Conservation (phyloP, 2,113 vertebrate species). For the Holacanthus passer region DNA sequence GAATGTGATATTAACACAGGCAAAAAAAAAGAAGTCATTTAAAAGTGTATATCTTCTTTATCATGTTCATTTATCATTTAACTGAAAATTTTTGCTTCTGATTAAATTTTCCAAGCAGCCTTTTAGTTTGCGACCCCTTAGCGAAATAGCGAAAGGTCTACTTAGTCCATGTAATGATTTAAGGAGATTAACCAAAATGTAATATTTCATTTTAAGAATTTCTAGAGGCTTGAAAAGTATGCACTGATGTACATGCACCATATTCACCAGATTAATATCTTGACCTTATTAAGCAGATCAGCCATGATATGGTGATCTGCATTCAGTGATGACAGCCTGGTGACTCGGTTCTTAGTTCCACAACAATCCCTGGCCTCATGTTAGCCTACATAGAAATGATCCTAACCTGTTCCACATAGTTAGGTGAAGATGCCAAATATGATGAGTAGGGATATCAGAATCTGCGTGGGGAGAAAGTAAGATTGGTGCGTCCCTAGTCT, state of each 20-base stretch:
- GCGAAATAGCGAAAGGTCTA: background rate
- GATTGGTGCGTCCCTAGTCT: background rate
- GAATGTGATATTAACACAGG: background rate
- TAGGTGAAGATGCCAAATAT: background rate
- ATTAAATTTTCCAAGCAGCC: background rate
- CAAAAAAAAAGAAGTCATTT: background rate
- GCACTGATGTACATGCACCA: background rate
- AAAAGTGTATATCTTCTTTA: background rate
- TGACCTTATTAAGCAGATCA: background rate
- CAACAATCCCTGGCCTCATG: no score
- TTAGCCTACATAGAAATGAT: no score
- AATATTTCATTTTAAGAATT: no score
- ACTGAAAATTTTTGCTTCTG: background rate
- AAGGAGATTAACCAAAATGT: no score
- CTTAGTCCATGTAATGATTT: no score
- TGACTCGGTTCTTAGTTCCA: no score
- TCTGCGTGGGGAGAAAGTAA: background rate
- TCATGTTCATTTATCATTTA: background rate
- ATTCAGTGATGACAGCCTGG: no score
- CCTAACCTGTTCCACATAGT: background rate
- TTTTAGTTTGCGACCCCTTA: background rate
- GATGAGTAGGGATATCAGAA: background rate
- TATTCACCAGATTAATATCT: background rate
- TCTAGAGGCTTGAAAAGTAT: no score
- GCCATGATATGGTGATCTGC: background rate